Conservation (phyloP, 2,797 vertebrate species). For the Brotula barbata region DNA sequence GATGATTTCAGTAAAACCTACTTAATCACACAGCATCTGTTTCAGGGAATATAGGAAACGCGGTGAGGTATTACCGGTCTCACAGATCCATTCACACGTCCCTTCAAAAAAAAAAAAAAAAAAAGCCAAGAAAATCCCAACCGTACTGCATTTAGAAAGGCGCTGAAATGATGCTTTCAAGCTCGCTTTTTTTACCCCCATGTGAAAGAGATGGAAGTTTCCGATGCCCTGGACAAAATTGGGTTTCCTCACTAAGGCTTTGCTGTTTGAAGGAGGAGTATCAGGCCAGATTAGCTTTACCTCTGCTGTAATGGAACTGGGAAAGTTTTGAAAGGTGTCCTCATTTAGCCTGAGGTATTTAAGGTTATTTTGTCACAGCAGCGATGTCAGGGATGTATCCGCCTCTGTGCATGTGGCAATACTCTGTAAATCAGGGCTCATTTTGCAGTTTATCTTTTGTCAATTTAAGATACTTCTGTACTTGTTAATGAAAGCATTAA, state of each 20-base stretch:
- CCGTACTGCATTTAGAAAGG: constrained; percentile 25
- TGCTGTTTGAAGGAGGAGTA: constrained; percentile 71
- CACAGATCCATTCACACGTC: constrained; percentile 11
- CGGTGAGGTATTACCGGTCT: constrained; percentile 11
- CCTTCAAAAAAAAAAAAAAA: constrained; percentile 7
- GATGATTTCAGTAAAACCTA: too few relatives aligned
- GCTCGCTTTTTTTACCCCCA: constrained; percentile 34
- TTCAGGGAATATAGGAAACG: background rate
- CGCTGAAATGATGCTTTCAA: constrained; percentile 51
- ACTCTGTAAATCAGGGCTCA: too few relatives aligned
- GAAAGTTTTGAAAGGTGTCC: constrained; percentile 64
- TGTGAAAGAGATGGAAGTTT: constrained; percentile 47
- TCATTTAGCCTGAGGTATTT: constrained; percentile 37
- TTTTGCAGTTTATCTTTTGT: too few relatives aligned
- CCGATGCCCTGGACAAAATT: constrained; percentile 63
- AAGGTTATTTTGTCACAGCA: constrained; percentile 18
- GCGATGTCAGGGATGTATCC: constrained; percentile 13
- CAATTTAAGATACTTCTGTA: too few relatives aligned
- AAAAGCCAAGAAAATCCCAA: constrained; percentile 21
- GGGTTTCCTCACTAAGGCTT: constrained; percentile 68
- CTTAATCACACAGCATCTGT: too few relatives aligned
- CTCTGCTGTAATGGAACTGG: constrained; percentile 69
- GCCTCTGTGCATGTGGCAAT: constrained; percentile 15
- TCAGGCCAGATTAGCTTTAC: constrained; percentile 68
- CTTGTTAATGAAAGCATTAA: background rate